phyloP scores from a whole-genome alignment of 2,113 vertebrate genomes.

The Lipotes vexillifer region DNA sequence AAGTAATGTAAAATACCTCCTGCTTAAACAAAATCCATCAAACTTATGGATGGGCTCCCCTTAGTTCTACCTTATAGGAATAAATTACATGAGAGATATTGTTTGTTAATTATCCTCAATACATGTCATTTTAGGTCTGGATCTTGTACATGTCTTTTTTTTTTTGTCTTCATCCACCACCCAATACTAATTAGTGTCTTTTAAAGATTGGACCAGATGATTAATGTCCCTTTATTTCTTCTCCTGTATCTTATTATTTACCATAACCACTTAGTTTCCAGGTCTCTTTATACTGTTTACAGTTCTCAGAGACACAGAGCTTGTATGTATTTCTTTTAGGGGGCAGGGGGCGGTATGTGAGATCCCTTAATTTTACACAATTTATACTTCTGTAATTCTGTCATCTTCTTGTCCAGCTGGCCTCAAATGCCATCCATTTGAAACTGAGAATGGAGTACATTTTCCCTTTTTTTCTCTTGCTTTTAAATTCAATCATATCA shows the following conservation, averaged over 20 bases:
- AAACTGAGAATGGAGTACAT: slow-evolving; percentile 74
- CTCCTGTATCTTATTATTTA: slow-evolving; percentile 39
- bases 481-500: slow-evolving; percentile 83
- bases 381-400: slow-evolving; percentile 69
- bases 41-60: slow-evolving; percentile 42
- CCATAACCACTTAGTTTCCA: slow-evolving; percentile 31
- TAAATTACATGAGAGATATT: slow-evolving; percentile 61
- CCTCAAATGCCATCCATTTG: slow-evolving; percentile 61
- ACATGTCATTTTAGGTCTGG: slow-evolving; percentile 52
- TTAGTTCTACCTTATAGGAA: slow-evolving; percentile 61
- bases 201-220: slow-evolving; percentile 59
- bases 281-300: slow-evolving; percentile 41
- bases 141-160: neutral
- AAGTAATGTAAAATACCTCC: slow-evolving; percentile 62
- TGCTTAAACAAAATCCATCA: slow-evolving; percentile 57
- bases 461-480: slow-evolving; percentile 50
- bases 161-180: neutral
- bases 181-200: slow-evolving; percentile 56
- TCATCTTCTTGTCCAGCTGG: slow-evolving; percentile 54
- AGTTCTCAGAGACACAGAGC: neutral
- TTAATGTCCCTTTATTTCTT: slow-evolving; percentile 48
- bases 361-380: slow-evolving; percentile 42
- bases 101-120: slow-evolving; percentile 59
- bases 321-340: slow-evolving; percentile 28
- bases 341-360: neutral